Percentiles rank a stretch among this genome's conserved stretches.
Conservation (phyloP, 2,113 vertebrate species). For the Ageneiosus marmoratus region DNA sequence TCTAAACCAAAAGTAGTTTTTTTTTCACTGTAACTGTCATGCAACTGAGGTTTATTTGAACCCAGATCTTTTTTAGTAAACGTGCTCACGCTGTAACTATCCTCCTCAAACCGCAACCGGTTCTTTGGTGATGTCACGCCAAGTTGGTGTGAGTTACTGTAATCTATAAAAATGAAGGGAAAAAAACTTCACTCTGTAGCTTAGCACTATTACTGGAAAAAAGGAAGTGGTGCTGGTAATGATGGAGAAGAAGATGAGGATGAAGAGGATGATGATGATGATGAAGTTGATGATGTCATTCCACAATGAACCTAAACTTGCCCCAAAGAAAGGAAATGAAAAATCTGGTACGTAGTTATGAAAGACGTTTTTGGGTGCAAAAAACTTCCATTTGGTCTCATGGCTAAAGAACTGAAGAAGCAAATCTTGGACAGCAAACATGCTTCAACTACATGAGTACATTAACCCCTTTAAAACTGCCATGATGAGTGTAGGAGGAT, state of each 20-base stretch:
- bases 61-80: not conserved
- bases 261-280: not conserved
- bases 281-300: too few relatives aligned
- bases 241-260: not conserved
- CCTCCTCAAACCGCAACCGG: not conserved
- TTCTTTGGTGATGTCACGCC: not conserved
- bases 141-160: not conserved
- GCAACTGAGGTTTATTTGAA: not conserved
- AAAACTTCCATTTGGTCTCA: not conserved
- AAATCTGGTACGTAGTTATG: not conserved
- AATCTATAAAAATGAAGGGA: not conserved
- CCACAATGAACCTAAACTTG: not conserved
- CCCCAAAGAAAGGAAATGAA: not conserved
- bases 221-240: not conserved
- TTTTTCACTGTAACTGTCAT: not conserved
- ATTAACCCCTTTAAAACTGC: not conserved
- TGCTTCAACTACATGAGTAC: not conserved
- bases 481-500: not conserved
- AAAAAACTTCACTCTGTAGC: not conserved
- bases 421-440: not conserved
- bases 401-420: not conserved
- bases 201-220: slow-evolving; percentile 5
- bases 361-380: not conserved
- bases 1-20: not conserved
- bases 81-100: not conserved